phyloP scores from a whole-genome alignment of 1,140 invertebrate species.

The Phocides pigmalion region DNA sequence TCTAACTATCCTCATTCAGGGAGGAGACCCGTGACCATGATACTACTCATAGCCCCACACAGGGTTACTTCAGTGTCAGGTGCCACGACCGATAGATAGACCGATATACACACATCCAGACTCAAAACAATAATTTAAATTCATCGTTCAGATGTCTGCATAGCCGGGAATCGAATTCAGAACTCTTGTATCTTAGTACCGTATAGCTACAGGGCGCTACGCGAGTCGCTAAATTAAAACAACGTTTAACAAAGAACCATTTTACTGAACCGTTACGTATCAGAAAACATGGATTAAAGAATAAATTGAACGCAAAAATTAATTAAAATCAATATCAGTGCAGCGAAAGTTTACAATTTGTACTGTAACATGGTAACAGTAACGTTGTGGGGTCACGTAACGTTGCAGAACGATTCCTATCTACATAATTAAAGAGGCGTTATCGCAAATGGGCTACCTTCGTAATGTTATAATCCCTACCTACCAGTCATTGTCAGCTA shows the following conservation, averaged over 20 bases:
- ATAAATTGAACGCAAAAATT: neutral
- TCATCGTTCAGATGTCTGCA: no score
- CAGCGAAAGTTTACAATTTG: neutral
- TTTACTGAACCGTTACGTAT: neutral
- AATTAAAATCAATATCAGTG: neutral
- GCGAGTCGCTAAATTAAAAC: neutral
- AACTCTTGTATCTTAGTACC: no score
- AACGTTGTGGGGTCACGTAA: constrained; percentile 4
- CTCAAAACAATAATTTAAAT: no score
- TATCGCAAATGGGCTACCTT: constrained; percentile 10
- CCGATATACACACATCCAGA: no score
- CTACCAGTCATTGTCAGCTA: constrained; percentile 7
- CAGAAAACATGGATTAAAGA: neutral
- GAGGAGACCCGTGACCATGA: no score
- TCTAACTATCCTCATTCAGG: no score
- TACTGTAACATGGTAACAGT: neutral
- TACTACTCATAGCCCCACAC: no score
- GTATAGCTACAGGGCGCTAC: no score
- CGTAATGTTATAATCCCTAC: neutral
- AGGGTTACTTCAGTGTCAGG: no score
- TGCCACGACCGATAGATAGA: no score
- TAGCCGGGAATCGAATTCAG: no score
- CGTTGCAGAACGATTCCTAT: neutral
- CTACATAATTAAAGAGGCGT: constrained; percentile 13
- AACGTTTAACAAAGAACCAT: neutral